Evolutionary conservation across 1,140 invertebrate genomes (phyloP), one percentile per base, ranked within the genome.

Genomic region (Melanaphis sacchari): DNA sequence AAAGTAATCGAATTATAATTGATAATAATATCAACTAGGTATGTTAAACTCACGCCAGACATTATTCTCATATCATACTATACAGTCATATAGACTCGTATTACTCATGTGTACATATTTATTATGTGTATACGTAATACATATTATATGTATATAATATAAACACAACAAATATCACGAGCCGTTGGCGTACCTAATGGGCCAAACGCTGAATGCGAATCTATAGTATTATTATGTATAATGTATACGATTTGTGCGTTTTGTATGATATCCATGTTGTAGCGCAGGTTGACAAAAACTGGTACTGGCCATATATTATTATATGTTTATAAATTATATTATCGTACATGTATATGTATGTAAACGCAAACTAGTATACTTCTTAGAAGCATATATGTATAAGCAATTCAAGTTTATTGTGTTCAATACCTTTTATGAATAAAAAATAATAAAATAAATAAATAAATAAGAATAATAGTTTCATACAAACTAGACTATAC

Each of bases 271-370:
- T 40, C 40, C 91, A 24, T 40, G 91, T 82, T n/a, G 76, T 36
- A 24, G 59, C 22, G 43, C 76, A n/a, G 21, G 66, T 52, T 82
- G 43, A 92, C 91, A 84, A 92, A 92, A 92, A 92, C 91, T 92
- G 76, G 91, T 92, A 84, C 43, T 92, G 40, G 41, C 91, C 91
- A 49, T 92, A 49, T 84, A 92, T 92, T 84, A 92, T 92, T 46
- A 38, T 90, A 90, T 81, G 43, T 38, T 54, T 91, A 76, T 76
- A 76, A 76, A 91, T 76, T 91, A 76, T 46, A 66, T 41, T 91
- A 54, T 52, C 11, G 88, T 89, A 89, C 52, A 54, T 31, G 38
- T 24, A 54, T 11, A 59, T 81, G 31, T 84, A 84, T 52, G 40
- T 81, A 66, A 24, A 41, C 66, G 49, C 36, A 82, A 38, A 92